Base-by-base conservation (phyloP, 2,113 vertebrate species). In the Pterocles gutturalis region DNA sequence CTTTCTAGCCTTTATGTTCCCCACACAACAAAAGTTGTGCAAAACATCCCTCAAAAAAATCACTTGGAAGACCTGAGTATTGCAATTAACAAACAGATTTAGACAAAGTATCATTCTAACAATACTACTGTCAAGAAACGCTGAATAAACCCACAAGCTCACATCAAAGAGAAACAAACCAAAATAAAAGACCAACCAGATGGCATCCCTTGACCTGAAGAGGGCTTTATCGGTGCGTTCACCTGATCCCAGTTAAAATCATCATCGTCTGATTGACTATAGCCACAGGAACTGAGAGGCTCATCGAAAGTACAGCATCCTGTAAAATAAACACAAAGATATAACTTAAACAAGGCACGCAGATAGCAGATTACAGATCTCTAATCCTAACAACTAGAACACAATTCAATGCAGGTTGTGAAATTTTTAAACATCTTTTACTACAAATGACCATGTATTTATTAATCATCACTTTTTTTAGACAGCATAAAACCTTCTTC, bases 191-290 rank as follows among this genome's bases (percentile, higher is more conserved):
- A 89, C 98, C 97, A 97, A 99, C 99, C 99, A 96, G 99, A 99
- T 81, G 99, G 99, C 98, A 99, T 98, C 98, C 99, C 99, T 9
- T 98, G 99, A 90, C 99, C 99, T 9, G 97, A 97, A 33, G 98
- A 97, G 2, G 98, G 97, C 93, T 98, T 99, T 88, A 98, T 83
- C 7, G 98, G 97, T 11, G 98, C 98, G 64, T 98, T 99, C 96
- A 98, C 98, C 94, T 99, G 99, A 77, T 99, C 99, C 99, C 99
- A 99, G 69, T 99, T 99, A 89, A 99, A 98, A 97, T 99, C 99
- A 81, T 99, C 99, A 3, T 99, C 99, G 69, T 99, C 98, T 31
- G 99, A 98, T 96, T 99, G 99, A 91, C 98, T 99, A 49, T 99
- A 99, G 28, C 99, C 99, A 92, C 99, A 99, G 0, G 98, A 98